A percentile compares a stretch with the other conserved stretches of the same genome.
Conservation (phyloP, 2,888 invertebrate genomes). For the Pilophorus perplexus region DNA sequence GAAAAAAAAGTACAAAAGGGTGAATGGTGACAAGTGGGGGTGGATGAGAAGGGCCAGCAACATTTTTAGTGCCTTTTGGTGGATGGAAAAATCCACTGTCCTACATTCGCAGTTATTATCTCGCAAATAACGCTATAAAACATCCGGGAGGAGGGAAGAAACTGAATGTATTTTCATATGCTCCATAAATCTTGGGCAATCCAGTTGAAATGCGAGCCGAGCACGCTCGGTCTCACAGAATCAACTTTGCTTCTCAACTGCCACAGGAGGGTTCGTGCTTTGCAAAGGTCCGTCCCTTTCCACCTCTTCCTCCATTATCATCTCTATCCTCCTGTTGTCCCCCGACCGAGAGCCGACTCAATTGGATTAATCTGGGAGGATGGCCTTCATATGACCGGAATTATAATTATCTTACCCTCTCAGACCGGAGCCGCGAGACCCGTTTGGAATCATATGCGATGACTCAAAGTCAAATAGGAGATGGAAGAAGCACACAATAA, state of each 20-base stretch:
- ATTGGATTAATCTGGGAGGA: not conserved
- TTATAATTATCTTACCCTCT: too few species aligned
- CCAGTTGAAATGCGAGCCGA: slow-evolving; percentile 5
- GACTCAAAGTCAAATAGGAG: too few species aligned
- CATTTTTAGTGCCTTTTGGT: slow-evolving; percentile 17
- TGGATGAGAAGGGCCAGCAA: slow-evolving; percentile 3
- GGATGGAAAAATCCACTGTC: slow-evolving; percentile 20
- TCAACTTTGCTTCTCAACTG: not conserved
- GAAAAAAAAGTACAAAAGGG: not conserved
- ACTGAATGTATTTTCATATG: slow-evolving; percentile 34
- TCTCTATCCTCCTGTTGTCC: not conserved
- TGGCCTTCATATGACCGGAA: too few species aligned
- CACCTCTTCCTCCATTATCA: not conserved
- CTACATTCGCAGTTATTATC: slow-evolving; percentile 34
- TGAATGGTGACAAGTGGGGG: slow-evolving; percentile 1
- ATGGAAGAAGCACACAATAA: too few species aligned
- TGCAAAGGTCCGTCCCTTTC: too few species aligned
- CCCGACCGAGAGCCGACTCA: too few species aligned
- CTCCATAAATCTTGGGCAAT: slow-evolving; percentile 22
- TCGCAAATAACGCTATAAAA: slow-evolving; percentile 35
- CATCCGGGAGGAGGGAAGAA: slow-evolving; percentile 16
- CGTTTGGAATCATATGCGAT: too few species aligned
- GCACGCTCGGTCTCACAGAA: slow-evolving; percentile 6
- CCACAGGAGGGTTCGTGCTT: too few species aligned
- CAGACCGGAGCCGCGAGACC: too few species aligned